Evolutionary conservation across 2,113 vertebrate genomes (phyloP).

Genomic region (Todiramphus saurophagus): DNA sequence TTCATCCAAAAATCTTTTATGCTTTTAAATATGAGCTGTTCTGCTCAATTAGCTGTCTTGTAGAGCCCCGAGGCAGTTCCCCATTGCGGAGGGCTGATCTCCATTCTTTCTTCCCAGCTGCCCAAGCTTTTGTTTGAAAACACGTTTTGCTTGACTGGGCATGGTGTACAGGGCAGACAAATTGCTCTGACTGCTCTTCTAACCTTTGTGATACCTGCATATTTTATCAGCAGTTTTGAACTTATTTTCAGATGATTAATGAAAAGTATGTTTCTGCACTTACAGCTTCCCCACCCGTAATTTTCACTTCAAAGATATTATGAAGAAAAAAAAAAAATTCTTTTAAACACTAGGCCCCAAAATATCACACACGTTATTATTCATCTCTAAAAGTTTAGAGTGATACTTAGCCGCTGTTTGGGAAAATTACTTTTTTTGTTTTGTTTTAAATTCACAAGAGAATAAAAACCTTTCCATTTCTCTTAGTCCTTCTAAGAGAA

Average conservation of each 20-base stretch:
- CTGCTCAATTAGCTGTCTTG: conserved; percentile 3
- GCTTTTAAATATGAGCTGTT: neutral
- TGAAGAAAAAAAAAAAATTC: neutral
- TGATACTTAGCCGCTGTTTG: neutral
- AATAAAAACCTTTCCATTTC: neutral
- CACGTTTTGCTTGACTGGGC: neutral
- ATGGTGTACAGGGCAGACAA: neutral
- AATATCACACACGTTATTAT: neutral
- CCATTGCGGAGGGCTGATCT: neutral
- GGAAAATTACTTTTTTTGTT: neutral
- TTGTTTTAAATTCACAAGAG: neutral
- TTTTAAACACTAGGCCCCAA: neutral
- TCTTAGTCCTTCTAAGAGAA: neutral
- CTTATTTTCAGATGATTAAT: neutral
- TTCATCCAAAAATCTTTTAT: neutral
- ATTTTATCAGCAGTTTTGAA: neutral
- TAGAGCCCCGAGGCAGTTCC: neutral
- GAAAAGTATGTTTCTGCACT: neutral
- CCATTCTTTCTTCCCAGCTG: neutral
- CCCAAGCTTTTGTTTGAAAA: conserved; percentile 17
- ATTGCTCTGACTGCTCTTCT: neutral
- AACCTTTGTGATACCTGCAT: neutral
- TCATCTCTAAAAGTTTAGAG: neutral
- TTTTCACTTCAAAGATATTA: neutral
- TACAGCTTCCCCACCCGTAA: neutral